phyloP scores from a whole-genome alignment of 2,113 vertebrate species.

The Lampris incognitus region DNA sequence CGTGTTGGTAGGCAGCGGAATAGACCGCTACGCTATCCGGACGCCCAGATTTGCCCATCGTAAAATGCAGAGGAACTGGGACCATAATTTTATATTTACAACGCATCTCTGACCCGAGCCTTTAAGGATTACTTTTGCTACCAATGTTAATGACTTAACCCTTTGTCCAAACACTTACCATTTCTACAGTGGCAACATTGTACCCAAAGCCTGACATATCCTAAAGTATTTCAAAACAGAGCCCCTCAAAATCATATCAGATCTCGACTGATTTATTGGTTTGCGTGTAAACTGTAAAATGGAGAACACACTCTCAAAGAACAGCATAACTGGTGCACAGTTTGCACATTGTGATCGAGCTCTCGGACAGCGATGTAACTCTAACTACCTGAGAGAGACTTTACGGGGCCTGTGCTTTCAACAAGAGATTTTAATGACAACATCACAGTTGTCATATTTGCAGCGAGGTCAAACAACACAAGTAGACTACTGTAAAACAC shows the following conservation, averaged over 20 bases:
- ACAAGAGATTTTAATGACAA: conserved; percentile 60
- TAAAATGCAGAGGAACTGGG: not conserved
- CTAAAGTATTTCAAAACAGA: conserved; percentile 34
- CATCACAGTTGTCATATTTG: conserved; percentile 48
- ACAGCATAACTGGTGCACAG: conserved; percentile 44
- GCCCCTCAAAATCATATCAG: conserved; percentile 46
- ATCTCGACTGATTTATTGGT: conserved; percentile 5
- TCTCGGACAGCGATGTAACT: conserved; percentile 51
- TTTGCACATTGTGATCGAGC: conserved; percentile 41
- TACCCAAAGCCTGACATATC: not conserved
- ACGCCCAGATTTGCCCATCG: no score
- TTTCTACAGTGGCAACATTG: conserved; percentile 20
- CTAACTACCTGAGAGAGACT: conserved; percentile 73
- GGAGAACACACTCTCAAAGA: not conserved
- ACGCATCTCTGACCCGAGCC: not conserved
- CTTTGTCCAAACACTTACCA: conserved; percentile 14
- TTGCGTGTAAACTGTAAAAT: not conserved
- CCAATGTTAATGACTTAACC: not conserved
- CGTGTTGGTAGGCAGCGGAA: no score
- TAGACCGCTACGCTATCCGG: no score
- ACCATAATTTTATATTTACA: not conserved
- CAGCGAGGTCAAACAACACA: conserved; percentile 66
- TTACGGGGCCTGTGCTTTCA: conserved; percentile 76
- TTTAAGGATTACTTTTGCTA: not conserved
- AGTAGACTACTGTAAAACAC: conserved; percentile 69